Base-by-base conservation (phyloP, 1,140 invertebrate species). In the Aricia agestis region DNA sequence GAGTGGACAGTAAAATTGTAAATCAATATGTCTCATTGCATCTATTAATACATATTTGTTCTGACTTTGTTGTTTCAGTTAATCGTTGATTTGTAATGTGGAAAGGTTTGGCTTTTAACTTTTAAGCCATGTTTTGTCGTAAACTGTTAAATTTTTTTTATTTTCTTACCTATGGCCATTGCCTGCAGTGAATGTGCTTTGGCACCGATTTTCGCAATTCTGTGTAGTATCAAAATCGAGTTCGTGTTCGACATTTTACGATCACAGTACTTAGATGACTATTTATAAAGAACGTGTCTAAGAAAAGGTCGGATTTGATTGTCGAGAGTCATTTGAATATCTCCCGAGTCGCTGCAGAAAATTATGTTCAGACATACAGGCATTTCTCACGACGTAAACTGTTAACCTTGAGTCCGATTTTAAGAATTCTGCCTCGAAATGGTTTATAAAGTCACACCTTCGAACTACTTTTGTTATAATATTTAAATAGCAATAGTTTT, bases 231-330 rank as follows among this genome's bases (percentile, higher is more conserved):
- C 84, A 79, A 86, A 85, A 88, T 87, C 79, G 83, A 88, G 81
- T 87, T 91, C 85, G 86, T 88, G 85, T 90, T 86, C 84, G 87
- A 88, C 87, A 91, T 89, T 89, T 89, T 79, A 83, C 82, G 83
- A 90, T 84, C 83, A 86, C 83, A 75, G 82, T 80, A 85, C 82
- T 86, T 84, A 87, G 87, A 89, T 85, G 87, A 89, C 86, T 89
- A 86, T 90, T 90, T 91, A 89, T 87, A 90, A 88, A 86, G 83
- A 90, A 89, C 87, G 87, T 91, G 87, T 90, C 83, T 88, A 81
- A 80, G 83, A 85, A 91, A 91, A 91, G 87, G 89, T 91, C 87
- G 87, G 73, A 88, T 91, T 87, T 91, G 89, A 91, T 91, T 89
- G 84, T 86, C 80, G 84, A 79, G 83, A 86, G 85, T 86, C 83